Evolutionary conservation across 2,888 invertebrate species (phyloP).

Genomic region (Agrotis exclamationis): DNA sequence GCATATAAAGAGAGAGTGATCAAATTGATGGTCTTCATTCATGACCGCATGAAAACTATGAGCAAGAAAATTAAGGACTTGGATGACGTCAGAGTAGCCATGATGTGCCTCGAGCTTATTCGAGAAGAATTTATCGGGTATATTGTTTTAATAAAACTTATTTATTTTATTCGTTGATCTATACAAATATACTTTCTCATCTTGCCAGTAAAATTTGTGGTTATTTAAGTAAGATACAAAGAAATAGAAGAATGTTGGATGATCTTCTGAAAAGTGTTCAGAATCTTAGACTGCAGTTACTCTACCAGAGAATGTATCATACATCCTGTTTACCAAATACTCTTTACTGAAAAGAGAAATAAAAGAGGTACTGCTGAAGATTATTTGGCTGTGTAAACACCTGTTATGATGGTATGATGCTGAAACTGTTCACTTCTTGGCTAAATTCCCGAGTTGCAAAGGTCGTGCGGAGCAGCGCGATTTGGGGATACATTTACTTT

Average conservation of each 20-base stretch:
- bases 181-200: too few species aligned
- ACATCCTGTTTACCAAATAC: not conserved
- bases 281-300: not conserved
- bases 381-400: not conserved
- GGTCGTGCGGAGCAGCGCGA: too few species aligned
- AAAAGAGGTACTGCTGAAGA: not conserved
- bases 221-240: not conserved
- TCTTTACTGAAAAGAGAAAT: too few species aligned
- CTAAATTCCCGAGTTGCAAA: too few species aligned
- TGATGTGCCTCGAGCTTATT: slow-evolving; percentile 94
- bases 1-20: slow-evolving; percentile 94
- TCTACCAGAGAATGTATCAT: not conserved
- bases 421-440: not conserved
- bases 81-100: slow-evolving; percentile 95
- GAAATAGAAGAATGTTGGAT: not conserved
- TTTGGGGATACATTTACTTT: not conserved
- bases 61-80: slow-evolving; percentile 94
- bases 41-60: slow-evolving; percentile 93
- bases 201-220: not conserved
- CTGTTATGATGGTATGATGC: not conserved
- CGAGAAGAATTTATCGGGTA: slow-evolving; percentile 94
- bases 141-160: not conserved
- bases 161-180: not conserved
- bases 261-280: not conserved
- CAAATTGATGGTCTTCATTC: slow-evolving; percentile 94